A percentile compares a stretch with the other conserved stretches of the same genome.
Evolutionary conservation across 2,113 vertebrate genomes (phyloP).

Genomic region (Lagenorhynchus albirostris): DNA sequence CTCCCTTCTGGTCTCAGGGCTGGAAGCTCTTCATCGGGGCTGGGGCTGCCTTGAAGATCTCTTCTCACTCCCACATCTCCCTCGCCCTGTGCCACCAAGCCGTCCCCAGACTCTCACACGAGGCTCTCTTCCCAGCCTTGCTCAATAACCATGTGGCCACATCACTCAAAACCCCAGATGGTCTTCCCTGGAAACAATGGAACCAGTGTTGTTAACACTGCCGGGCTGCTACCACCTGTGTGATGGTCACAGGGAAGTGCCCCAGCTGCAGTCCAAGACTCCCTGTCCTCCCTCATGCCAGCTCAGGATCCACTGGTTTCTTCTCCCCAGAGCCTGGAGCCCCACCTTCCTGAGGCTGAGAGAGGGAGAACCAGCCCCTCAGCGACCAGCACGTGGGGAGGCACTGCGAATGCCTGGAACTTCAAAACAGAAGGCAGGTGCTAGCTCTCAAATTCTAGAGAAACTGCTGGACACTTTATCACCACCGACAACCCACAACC

Average conservation of each 20-base stretch:
- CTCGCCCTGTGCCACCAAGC: not conserved
- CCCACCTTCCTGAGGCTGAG: not conserved
- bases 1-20: not conserved
- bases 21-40: rapidly evolving
- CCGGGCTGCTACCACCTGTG: not conserved
- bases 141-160: not conserved
- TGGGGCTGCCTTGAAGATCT: not conserved
- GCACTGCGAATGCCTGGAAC: too few relatives aligned
- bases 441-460: not conserved
- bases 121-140: not conserved
- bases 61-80: not conserved
- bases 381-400: not conserved
- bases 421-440: not conserved
- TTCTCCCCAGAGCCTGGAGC: not conserved
- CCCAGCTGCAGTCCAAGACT: too few relatives aligned
- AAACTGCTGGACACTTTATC: not conserved
- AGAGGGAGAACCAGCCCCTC: not conserved
- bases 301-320: not conserved
- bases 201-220: not conserved
- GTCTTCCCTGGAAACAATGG: not conserved
- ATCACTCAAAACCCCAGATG: slow-evolving; percentile 18
- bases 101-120: not conserved
- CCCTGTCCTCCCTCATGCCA: not conserved
- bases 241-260: not conserved
- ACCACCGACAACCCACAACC: not conserved